These are phyloP conservation scores for Drosophila robusta DNA, from an alignment of 2,888 invertebrate genomes.

Conservation along the genomic window DNA sequence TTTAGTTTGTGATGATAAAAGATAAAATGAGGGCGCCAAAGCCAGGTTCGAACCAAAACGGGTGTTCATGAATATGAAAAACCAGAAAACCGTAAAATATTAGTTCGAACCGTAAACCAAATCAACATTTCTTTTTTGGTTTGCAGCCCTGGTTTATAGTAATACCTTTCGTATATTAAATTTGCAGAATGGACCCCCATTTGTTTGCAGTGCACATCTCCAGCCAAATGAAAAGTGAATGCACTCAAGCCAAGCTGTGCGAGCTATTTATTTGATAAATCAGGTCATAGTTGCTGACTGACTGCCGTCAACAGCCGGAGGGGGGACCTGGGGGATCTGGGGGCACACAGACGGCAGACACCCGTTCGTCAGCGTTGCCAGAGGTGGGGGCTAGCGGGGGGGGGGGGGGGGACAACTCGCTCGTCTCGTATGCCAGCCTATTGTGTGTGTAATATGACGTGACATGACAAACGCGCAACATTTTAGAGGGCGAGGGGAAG, in stretches of 20 bases:
- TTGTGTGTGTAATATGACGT: slow-evolving; percentile 77
- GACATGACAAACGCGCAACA: slow-evolving; percentile 64
- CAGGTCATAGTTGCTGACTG: slow-evolving; percentile 74
- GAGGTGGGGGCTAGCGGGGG: neutral
- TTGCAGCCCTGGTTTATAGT: too few species aligned
- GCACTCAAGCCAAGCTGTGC: slow-evolving; percentile 64
- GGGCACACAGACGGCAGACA: slow-evolving; percentile 1
- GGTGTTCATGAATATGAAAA: too few species aligned
- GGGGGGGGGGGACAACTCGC: slow-evolving; percentile 8
- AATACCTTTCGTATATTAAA: too few species aligned
- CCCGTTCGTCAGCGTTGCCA: neutral
- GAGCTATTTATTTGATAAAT: slow-evolving; percentile 77
- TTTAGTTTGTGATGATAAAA: too few species aligned
- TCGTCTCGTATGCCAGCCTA: slow-evolving; percentile 29
- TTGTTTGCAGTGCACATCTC: slow-evolving; percentile 50
- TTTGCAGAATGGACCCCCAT: slow-evolving; percentile 2
- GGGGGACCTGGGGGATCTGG: too few species aligned
- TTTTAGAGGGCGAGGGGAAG: slow-evolving; percentile 12
- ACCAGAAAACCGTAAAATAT: too few species aligned
- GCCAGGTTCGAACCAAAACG: too few species aligned
- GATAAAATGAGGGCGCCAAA: too few species aligned
- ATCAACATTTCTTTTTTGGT: too few species aligned
- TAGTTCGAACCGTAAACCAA: too few species aligned
- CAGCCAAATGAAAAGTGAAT: slow-evolving; percentile 69
- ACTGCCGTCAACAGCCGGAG: slow-evolving; percentile 38